A percentile compares a stretch with the other conserved stretches of the same genome.
Conservation (phyloP, 1,140 invertebrate species). For the Stegodyphus dumicola region DNA sequence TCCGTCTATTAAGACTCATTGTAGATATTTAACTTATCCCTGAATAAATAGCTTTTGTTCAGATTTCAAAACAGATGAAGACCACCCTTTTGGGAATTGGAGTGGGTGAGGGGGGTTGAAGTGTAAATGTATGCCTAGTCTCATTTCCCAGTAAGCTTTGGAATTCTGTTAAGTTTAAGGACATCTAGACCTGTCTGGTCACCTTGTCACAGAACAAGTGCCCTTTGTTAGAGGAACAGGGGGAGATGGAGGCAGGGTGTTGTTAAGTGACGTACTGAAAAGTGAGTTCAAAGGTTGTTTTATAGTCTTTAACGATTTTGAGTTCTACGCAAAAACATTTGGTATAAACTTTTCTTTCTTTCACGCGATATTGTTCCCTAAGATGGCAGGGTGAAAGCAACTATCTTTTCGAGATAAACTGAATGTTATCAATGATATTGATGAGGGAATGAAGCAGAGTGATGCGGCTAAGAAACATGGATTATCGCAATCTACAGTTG, state of each 20-base stretch:
- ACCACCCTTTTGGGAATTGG: too few species aligned
- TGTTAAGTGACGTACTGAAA: background rate
- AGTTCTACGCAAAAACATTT: too few species aligned
- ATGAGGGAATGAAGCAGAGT: background rate
- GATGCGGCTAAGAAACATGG: background rate
- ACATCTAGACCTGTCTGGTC: slow-evolving; percentile 1
- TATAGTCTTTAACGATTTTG: background rate
- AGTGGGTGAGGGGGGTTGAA: too few species aligned
- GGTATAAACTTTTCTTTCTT: background rate
- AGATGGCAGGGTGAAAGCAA: too few species aligned
- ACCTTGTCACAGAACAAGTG: slow-evolving; percentile 1
- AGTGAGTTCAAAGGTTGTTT: slow-evolving; percentile 2
- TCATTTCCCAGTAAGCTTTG: too few species aligned
- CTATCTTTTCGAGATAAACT: too few species aligned
- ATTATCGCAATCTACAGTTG: background rate
- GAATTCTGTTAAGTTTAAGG: background rate
- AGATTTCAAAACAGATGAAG: too few species aligned
- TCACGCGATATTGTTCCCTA: too few species aligned
- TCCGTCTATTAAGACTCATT: too few species aligned
- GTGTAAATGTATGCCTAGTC: too few species aligned
- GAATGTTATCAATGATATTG: background rate
- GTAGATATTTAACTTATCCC: too few species aligned
- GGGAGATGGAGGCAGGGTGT: background rate
- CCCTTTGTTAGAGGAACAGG: slow-evolving; percentile 2
- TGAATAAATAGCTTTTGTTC: too few species aligned